phyloP scores from a whole-genome alignment of 2,888 invertebrate genomes.

The Eilema depressum region DNA sequence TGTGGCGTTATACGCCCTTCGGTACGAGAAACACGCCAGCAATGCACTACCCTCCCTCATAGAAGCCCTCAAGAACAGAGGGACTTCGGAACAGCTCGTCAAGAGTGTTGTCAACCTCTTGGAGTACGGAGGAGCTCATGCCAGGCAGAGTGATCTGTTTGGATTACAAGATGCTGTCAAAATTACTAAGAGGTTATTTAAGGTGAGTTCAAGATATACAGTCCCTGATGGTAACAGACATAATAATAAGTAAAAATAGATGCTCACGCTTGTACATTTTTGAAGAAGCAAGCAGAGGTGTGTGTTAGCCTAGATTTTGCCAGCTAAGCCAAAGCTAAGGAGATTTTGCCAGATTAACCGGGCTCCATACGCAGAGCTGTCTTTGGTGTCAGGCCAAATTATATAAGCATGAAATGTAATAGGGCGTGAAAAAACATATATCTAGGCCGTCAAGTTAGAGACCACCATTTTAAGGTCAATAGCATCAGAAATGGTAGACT shows the following conservation, averaged over 20 bases:
- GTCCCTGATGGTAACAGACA: not conserved
- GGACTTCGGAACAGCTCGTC: constrained; percentile 88
- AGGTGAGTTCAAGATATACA: constrained; percentile 78
- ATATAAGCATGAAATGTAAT: no score
- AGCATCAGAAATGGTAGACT: no score
- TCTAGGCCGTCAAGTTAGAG: no score
- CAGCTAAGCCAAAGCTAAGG: no score
- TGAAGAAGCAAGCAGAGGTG: not conserved
- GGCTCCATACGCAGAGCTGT: no score
- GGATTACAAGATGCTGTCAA: constrained; percentile 94
- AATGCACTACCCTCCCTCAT: constrained; percentile 92
- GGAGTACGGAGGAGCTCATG: constrained; percentile 95
- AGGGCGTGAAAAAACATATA: no score
- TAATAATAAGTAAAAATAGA: not conserved
- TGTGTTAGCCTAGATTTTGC: not conserved
- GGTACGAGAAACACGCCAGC: constrained; percentile 96
- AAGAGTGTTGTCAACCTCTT: constrained; percentile 89
- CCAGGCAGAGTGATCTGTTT: constrained; percentile 94
- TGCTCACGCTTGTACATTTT: not conserved
- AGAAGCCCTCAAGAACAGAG: constrained; percentile 90
- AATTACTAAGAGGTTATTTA: constrained; percentile 96
- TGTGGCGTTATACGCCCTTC: constrained; percentile 96
- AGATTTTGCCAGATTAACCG: no score
- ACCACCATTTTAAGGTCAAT: no score
- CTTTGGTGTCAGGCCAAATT: no score